Conservation (phyloP, 2,888 invertebrate genomes). For the Drosophila diplacantha region DNA sequence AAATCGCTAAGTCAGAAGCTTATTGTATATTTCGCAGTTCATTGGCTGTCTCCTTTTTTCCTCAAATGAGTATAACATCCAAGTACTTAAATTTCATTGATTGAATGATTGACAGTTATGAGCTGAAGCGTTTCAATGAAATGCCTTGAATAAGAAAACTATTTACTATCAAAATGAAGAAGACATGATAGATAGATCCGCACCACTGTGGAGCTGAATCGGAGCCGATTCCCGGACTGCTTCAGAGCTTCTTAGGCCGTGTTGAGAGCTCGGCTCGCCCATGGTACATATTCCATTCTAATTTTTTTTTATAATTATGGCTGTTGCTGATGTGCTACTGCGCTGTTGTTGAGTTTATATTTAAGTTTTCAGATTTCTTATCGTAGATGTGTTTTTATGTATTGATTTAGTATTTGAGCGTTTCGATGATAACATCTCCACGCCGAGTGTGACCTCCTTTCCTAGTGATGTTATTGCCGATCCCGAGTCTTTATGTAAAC, state of each 20-base stretch:
- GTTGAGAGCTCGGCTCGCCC: slow-evolving; percentile 48
- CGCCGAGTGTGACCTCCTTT: slow-evolving; percentile 75
- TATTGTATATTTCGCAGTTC: too few relatives aligned
- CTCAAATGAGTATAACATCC: too few relatives aligned
- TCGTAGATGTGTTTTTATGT: slow-evolving; percentile 75
- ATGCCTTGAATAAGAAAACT: slow-evolving; percentile 2
- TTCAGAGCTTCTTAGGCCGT: slow-evolving; percentile 51
- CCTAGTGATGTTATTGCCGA: slow-evolving; percentile 45
- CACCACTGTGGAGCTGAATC: slow-evolving; percentile 23
- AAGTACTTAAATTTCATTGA: background rate
- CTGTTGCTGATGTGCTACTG: slow-evolving; percentile 41
- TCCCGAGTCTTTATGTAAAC: slow-evolving; percentile 29
- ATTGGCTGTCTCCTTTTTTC: too few relatives aligned
- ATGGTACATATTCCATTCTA: slow-evolving; percentile 59
- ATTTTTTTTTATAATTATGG: slow-evolving; percentile 62
- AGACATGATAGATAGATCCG: slow-evolving; percentile 14
- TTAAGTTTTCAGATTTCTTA: slow-evolving; percentile 76
- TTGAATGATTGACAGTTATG: too few relatives aligned
- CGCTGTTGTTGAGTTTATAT: slow-evolving; percentile 64
- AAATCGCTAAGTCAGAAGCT: background rate
- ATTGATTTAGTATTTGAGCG: slow-evolving; percentile 76
- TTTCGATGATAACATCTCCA: slow-evolving; percentile 75
- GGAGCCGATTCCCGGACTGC: slow-evolving; percentile 26
- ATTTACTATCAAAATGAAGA: slow-evolving; percentile 7
- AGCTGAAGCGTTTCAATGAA: too few relatives aligned